phyloP scores from a whole-genome alignment of 2,888 invertebrate species.

The Biston betularia region DNA sequence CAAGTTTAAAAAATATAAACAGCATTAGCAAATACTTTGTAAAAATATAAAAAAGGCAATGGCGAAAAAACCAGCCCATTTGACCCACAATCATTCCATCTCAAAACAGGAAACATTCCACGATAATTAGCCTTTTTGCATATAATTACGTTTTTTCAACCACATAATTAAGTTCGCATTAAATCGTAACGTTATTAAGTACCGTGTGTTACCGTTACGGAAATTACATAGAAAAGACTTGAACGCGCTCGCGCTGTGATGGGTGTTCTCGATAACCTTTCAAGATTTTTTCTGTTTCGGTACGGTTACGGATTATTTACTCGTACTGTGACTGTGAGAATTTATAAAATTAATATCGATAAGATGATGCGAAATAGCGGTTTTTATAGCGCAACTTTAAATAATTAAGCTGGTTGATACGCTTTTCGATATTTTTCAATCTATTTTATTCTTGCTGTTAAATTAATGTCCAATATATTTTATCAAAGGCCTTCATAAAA shows the following conservation, averaged over 20 bases:
- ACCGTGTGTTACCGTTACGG: slow-evolving; percentile 36
- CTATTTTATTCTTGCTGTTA: too few relatives aligned
- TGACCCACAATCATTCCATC: slow-evolving; percentile 20
- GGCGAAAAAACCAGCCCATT: background rate
- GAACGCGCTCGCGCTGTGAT: slow-evolving; percentile 19
- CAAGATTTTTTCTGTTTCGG: background rate
- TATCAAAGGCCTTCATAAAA: too few relatives aligned
- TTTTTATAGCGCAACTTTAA: too few relatives aligned
- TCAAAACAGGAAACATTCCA: slow-evolving; percentile 24
- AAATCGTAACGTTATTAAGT: slow-evolving; percentile 40
- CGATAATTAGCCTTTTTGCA: slow-evolving; percentile 28
- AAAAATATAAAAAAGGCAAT: background rate
- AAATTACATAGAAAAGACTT: slow-evolving; percentile 40
- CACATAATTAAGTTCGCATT: slow-evolving; percentile 41
- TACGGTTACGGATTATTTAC: background rate
- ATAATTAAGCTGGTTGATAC: too few relatives aligned
- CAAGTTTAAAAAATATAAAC: background rate
- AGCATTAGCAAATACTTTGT: background rate
- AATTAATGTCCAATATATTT: too few relatives aligned
- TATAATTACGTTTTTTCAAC: slow-evolving; percentile 38
- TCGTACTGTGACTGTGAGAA: background rate
- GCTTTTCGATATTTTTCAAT: too few relatives aligned
- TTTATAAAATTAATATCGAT: background rate
- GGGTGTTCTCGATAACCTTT: slow-evolving; percentile 14
- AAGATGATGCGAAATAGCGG: too few relatives aligned